Evolutionary conservation across 2,888 invertebrate genomes (phyloP), one percentile per base, ranked within the genome.

Genomic region (Ethmia dodecea): DNA sequence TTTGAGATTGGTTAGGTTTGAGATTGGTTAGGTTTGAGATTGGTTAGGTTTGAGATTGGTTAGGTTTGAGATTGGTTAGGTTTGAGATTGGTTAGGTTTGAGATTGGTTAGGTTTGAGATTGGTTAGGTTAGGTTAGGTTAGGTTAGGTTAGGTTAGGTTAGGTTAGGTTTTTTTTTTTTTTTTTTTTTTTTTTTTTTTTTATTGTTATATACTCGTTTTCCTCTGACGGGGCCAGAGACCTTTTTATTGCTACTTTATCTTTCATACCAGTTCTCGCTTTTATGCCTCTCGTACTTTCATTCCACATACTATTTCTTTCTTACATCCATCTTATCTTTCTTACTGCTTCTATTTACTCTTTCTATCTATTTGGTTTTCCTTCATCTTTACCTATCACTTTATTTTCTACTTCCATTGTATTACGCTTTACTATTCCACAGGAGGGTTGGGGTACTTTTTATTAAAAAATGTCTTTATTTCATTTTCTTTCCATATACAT

Each of bases 91-190:
- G 37, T 37, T 38, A 34, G 34, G 34, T 38, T 38, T 31, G 34
- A 34, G 38, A 31, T 38, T 38, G 27, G 31, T 26, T 30, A 31
- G 20, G 34, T 27, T 38, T 33, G 32, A 30, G 31, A 31, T 34
- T 31, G 33, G 34, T 38, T 38, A 38, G 38, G 38, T 38, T 38
- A 38, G 38, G 38, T 38, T 38, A 38, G 38, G 38, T 38, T 38
- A 38, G 38, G 38, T 38, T 38, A 37, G 37, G 37, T 37, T 37
- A 37, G 37, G 37, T 37, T 37, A 37, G 37, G 37, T 37, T 40
- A 40, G 43, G 39, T 43, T 40, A 40, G 43, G 39, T 43, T 40
- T 18, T 18, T 27, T 27, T 27, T 12, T 27, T 10, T 27, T 27
- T 27, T 27, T 27, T 12, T 10, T 4, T 10, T 3, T 27, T 12